These are phyloP conservation scores for Sparidentex hasta DNA, from an alignment of 2,797 vertebrate genomes.

Conservation along the genomic window DNA sequence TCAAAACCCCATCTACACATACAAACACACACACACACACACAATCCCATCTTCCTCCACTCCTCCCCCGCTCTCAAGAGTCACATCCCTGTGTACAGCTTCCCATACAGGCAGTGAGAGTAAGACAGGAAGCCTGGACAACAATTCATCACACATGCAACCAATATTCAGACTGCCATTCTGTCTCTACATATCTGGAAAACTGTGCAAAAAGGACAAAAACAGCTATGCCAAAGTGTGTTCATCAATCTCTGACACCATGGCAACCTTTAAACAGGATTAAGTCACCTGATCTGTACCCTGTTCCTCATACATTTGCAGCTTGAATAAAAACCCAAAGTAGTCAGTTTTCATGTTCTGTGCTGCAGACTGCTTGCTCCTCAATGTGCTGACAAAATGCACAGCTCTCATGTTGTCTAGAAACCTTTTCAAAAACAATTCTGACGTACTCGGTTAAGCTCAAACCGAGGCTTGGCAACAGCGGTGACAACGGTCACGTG, in stretches of 20 bases:
- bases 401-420: background rate
- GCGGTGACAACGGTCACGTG: background rate
- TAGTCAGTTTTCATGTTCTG: background rate
- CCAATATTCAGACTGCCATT: background rate
- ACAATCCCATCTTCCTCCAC: constrained; percentile 22
- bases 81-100: constrained; percentile 34
- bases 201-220: background rate
- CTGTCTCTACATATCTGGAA: background rate
- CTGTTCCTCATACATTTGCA: background rate
- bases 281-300: background rate
- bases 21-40: constrained; percentile 1
- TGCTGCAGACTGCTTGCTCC: background rate
- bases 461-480: constrained; percentile 2
- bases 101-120: constrained; percentile 1
- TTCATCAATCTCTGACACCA: background rate
- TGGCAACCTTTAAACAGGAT: background rate
- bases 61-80: constrained; percentile 48
- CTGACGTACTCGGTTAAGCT: background rate
- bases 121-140: constrained; percentile 5
- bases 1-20: constrained; percentile 38
- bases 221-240: background rate
- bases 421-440: background rate
- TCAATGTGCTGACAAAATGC: background rate
- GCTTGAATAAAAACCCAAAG: background rate
- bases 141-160: constrained; percentile 5